phyloP scores from a whole-genome alignment of 1,140 invertebrate species.

The Microplitis mediator region DNA sequence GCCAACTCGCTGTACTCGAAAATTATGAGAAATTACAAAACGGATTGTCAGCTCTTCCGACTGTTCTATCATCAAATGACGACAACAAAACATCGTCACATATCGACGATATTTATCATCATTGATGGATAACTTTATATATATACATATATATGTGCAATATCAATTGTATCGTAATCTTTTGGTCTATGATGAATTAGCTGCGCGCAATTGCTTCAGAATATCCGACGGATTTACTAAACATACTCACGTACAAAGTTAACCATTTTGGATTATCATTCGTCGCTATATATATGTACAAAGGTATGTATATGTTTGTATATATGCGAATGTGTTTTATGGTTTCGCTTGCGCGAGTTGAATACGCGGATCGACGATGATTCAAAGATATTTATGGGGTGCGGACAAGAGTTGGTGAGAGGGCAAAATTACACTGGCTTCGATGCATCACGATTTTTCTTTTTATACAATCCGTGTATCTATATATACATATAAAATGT shows the following conservation, averaged over 20 bases:
- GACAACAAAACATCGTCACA: too few species aligned
- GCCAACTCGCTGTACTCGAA: too few species aligned
- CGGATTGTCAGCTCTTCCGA: too few species aligned
- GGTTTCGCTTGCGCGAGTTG: conserved; percentile 23
- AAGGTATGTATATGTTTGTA: neutral
- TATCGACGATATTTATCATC: too few species aligned
- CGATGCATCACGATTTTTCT: conserved; percentile 19
- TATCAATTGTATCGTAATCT: neutral
- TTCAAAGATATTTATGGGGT: conserved; percentile 56
- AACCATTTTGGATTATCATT: neutral
- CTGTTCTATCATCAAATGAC: too few species aligned
- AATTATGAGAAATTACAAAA: too few species aligned
- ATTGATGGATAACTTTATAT: neutral
- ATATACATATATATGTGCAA: neutral
- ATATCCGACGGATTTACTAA: neutral
- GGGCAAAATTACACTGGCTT: conserved; percentile 3
- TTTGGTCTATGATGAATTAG: neutral
- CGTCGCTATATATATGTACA: neutral
- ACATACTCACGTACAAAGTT: neutral
- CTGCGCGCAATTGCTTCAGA: neutral
- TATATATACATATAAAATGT: too few species aligned
- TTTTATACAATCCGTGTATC: neutral
- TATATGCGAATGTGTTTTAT: neutral
- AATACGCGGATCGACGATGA: conserved; percentile 44
- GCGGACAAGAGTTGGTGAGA: conserved; percentile 2